Evolutionary conservation across 2,888 invertebrate species (phyloP).

Genomic region (Diogma glabrata): DNA sequence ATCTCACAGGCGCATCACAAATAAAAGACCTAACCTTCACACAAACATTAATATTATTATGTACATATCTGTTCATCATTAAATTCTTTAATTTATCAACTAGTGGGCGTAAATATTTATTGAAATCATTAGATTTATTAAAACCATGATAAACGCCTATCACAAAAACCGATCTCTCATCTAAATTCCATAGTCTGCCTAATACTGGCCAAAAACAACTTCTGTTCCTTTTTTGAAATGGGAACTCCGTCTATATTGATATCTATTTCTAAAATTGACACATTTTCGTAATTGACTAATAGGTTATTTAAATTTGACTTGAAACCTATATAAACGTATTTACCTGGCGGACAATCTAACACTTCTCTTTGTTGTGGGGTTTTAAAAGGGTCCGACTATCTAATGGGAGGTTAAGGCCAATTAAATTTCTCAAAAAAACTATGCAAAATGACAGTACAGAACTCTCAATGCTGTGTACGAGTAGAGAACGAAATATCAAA

Average conservation of each 20-base stretch:
- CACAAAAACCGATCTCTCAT: not conserved
- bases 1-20: slow-evolving; percentile 14
- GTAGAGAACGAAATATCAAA: too few relatives aligned
- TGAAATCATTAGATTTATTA: not conserved
- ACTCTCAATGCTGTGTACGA: too few relatives aligned
- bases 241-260: slow-evolving; percentile 15
- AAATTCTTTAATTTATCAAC: not conserved
- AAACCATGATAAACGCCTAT: not conserved
- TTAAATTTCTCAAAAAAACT: too few relatives aligned
- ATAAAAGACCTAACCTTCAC: slow-evolving; percentile 13
- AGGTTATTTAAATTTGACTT: not conserved
- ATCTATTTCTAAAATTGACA: not conserved
- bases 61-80: not conserved
- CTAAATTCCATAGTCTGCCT: not conserved
- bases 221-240: slow-evolving; percentile 10
- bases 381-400: not conserved
- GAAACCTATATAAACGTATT: not conserved
- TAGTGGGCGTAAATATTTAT: not conserved
- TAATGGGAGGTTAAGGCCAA: not conserved
- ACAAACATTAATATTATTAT: slow-evolving; percentile 4
- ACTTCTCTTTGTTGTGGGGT: not conserved
- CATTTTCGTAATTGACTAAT: not conserved
- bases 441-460: too few relatives aligned
- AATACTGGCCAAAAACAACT: slow-evolving; percentile 11
- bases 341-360: not conserved